Evolutionary conservation across 2,113 vertebrate species (phyloP), one percentile per base, ranked within the genome.

Genomic region (Stegastes partitus): DNA sequence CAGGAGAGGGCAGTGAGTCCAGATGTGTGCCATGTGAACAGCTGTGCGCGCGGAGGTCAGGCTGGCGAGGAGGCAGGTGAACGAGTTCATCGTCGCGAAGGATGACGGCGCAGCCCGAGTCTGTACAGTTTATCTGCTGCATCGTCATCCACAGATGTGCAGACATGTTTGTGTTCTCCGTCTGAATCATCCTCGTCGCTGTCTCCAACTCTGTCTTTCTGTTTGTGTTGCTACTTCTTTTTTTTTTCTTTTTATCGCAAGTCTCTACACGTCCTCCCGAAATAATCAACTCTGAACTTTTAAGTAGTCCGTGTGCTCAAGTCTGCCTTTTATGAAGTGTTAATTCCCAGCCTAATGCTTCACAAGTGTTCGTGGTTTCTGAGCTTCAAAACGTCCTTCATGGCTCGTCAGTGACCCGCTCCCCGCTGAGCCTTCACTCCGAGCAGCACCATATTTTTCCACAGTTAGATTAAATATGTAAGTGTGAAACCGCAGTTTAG

Each of bases 21-120:
- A 82, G 75, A 79, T 78, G 69, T 72, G 51, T 65, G 28, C 5
- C 54, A n/a, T 55, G 74, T 75, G 62, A 70, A 67, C 67, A 76
- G 59, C 47, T 50, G 49, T 31, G 74, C 5, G 53, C 39, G 18
- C 31, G 56, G 59, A 66, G 45, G 47, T 25, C 3, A 4, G 12
- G n/a, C n/a, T 12, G 28, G 51, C 8, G 7, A 59, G 26, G 2
- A n/a, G 15, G 55, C 58, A 64, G 81, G 68, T 83, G 64, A 79
- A 19, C 10, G 53, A 58, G 64, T 68, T 69, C 45, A 54, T 18
- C 2, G 5, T 14, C 11, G 45, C 34, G 10, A 12, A 19, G 37
- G 59, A 56, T 67, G 23, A 42, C 56, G 18, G 39, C 19, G 28
- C 58, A 21, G 56, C 54, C 25, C 23, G 23, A n/a, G 25, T 57